Evolutionary conservation across 2,888 invertebrate species (phyloP).

Genomic region (Heliconius ismenius): DNA sequence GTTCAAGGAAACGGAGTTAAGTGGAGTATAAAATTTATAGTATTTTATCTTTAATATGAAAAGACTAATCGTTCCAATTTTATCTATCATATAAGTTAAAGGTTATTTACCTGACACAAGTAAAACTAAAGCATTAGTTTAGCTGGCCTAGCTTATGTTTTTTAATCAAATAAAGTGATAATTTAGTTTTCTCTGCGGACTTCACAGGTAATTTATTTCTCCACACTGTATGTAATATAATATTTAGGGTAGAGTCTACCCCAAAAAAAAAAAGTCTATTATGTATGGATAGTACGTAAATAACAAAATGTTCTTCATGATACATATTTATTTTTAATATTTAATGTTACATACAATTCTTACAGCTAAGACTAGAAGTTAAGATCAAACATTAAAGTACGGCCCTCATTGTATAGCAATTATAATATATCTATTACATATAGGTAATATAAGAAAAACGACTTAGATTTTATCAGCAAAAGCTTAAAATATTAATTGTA

Average conservation of each 20-base stretch:
- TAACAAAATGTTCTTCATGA: background rate
- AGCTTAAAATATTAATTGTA: constrained; percentile 6
- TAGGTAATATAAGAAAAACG: background rate
- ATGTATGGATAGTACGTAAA: background rate
- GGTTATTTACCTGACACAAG: background rate
- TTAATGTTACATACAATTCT: background rate
- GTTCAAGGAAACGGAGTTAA: no score
- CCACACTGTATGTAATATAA: background rate
- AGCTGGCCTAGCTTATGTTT: background rate
- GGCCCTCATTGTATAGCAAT: background rate
- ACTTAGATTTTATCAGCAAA: constrained; percentile 15
- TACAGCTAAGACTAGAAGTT: constrained; percentile 35
- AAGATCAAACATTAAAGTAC: constrained; percentile 33
- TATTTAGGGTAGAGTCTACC: background rate
- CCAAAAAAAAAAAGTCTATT: no score
- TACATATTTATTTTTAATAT: background rate
- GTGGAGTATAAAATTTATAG: no score
- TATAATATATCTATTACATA: background rate
- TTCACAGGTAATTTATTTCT: background rate
- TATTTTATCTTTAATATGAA: no score
- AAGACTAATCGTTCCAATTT: background rate
- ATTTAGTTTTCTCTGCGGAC: background rate
- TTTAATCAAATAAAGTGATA: background rate
- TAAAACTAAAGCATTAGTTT: background rate
- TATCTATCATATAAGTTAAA: background rate